Conservation (phyloP, 2,797 vertebrate species). For the Cynopterus sphinx region DNA sequence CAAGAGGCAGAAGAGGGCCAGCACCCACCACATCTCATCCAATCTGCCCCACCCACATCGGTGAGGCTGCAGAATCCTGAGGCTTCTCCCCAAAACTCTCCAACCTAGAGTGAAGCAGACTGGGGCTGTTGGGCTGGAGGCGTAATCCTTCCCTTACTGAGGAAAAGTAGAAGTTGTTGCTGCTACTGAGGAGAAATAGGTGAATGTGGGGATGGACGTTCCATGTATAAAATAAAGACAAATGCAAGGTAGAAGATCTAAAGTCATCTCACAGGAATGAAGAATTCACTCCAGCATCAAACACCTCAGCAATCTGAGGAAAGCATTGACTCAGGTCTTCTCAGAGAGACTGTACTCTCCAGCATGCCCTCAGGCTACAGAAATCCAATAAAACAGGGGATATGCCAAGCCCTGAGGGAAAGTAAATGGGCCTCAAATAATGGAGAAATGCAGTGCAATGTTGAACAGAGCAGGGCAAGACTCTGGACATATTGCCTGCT, state of each 20-base stretch:
- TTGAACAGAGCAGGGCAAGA: not conserved
- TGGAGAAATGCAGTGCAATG: not conserved
- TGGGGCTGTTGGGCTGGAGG: fast-evolving
- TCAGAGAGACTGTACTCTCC: not conserved
- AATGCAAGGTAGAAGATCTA: fast-evolving
- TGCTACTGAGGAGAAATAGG: not conserved
- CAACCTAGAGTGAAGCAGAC: not conserved
- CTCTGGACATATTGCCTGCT: too few relatives aligned
- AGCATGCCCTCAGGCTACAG: not conserved
- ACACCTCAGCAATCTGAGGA: not conserved
- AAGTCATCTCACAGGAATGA: not conserved
- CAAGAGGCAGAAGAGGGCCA: too few relatives aligned
- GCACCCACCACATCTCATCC: fast-evolving
- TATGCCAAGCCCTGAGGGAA: fast-evolving
- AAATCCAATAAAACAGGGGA: not conserved
- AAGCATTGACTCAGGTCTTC: not conserved
- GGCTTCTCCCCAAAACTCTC: too few relatives aligned
- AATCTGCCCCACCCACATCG: too few relatives aligned
- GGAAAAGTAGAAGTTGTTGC: not conserved
- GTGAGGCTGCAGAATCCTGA: not conserved
- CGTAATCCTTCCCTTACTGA: not conserved
- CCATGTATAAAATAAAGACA: not conserved
- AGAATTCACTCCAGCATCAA: not conserved
- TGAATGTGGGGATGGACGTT: too few relatives aligned
- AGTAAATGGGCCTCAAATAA: not conserved